Percentiles rank a stretch among this genome's conserved stretches.
These are phyloP conservation scores for Chlamydotis undulata DNA, from an alignment of 2,113 vertebrate species.

Conservation along the genomic window DNA sequence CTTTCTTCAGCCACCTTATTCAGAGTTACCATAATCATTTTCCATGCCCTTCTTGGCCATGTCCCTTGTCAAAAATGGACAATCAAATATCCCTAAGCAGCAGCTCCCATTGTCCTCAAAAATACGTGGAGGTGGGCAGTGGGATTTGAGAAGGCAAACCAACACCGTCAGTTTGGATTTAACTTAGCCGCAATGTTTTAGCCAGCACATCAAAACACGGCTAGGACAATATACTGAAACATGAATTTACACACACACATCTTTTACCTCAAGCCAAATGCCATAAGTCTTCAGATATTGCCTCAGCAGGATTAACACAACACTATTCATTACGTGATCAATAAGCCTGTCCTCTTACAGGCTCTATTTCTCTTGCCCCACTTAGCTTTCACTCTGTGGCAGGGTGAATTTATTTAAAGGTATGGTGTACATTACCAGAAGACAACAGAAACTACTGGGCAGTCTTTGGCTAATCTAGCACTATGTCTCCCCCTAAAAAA, in stretches of 20 bases:
- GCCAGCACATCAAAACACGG: not conserved
- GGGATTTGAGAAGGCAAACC: not conserved
- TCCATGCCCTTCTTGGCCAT: not conserved
- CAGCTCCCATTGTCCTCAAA: not conserved
- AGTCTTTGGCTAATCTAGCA: not conserved
- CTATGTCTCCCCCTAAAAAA: not conserved
- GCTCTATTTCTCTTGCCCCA: not conserved
- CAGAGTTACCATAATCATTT: not conserved
- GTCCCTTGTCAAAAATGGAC: not conserved
- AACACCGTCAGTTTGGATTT: not conserved
- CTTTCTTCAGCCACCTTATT: not conserved
- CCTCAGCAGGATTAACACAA: not conserved
- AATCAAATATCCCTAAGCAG: not conserved
- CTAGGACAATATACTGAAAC: not conserved
- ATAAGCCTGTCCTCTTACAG: not conserved
- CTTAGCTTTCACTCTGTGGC: not conserved
- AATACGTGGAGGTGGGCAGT: not conserved
- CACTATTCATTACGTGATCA: not conserved
- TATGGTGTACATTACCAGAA: not conserved
- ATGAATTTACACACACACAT: fast-evolving
- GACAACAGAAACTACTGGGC: not conserved
- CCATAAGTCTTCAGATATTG: not conserved
- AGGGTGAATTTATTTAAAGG: not conserved
- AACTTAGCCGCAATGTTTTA: not conserved
- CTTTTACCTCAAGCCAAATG: not conserved